Evolutionary conservation across 2,888 invertebrate species (phyloP), one percentile per base, ranked within the genome.

Genomic region (Tenthredo distinguenda): DNA sequence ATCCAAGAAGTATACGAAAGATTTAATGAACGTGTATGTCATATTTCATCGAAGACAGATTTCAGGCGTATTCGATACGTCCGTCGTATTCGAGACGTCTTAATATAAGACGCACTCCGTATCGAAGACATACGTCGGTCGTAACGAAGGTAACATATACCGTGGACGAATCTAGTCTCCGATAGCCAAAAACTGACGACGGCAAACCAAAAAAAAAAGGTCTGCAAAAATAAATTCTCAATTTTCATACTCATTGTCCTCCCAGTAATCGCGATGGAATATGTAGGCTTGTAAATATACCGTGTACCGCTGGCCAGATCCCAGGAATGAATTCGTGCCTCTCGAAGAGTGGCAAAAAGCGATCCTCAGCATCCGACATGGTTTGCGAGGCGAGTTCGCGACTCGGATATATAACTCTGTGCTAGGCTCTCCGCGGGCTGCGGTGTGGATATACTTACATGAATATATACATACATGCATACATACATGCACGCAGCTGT

Each of bases 291-390:
- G 72, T 74, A 40, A 74, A 74, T 74, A 74, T 43, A 43, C 72
- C 9, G 18, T 72, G 10, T 18, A 43, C 72, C 43, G 72, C 71
- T 74, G 40, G 72, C 72, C 72, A 74, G 72, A 74, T 74, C 40
- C 43, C n/a, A 43, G 37, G 72, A 74, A 74, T 74, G 72, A 74
- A 74, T 74, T 74, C 72, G 72, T 74, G 72, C 72, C 26, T 43
- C 72, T n/a, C 15, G 43, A 43, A n/a, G 40, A 74, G 43, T 74
- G n/a, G 43, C 72, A 74, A 74, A 74, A 74, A 74, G 72, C 12
- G n/a, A 74, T n/a, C 15, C 72, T 74, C 21, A 74, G 72, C 72
- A 74, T 74, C 43, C 72, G 72, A 74, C 72, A 74, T 74, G 72
- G 72, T 74, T 74, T 74, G 72, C 72, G 43, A 74, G 43, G n/a